A percentile compares a stretch with the other conserved stretches of the same genome.
These are phyloP conservation scores for Brachypterus glaber DNA, from an alignment of 2,888 invertebrate genomes.

Conservation along the genomic window DNA sequence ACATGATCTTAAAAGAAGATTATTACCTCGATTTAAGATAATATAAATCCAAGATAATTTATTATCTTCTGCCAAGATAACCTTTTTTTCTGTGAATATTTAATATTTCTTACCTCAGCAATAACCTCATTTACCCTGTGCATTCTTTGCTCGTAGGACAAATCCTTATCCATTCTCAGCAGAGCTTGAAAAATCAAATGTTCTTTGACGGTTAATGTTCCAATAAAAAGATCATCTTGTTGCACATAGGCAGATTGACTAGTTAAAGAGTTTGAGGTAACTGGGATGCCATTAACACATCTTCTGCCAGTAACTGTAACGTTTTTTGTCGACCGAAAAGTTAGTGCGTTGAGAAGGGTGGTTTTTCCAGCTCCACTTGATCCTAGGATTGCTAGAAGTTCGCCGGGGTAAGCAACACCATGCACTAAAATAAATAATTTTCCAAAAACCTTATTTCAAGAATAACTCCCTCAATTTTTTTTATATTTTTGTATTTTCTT, in stretches of 20 bases:
- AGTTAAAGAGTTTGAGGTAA: slow-evolving; percentile 60
- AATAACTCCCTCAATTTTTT: neutral
- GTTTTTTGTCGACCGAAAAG: slow-evolving; percentile 65
- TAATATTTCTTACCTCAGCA: slow-evolving; percentile 58
- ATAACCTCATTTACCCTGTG: slow-evolving; percentile 79
- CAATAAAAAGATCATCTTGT: slow-evolving; percentile 88
- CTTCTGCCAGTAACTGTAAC: slow-evolving; percentile 52
- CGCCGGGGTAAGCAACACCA: slow-evolving; percentile 77
- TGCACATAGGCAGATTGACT: slow-evolving; percentile 85
- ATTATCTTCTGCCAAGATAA: too few relatives aligned
- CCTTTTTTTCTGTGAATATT: too few relatives aligned
- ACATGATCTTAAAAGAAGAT: too few relatives aligned
- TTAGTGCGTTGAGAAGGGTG: slow-evolving; percentile 81
- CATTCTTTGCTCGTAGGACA: slow-evolving; percentile 65
- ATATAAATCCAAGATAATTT: too few relatives aligned
- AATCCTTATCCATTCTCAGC: slow-evolving; percentile 72
- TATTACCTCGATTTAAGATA: too few relatives aligned
- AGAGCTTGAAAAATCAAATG: slow-evolving; percentile 84
- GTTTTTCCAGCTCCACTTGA: slow-evolving; percentile 93
- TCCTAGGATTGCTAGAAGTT: slow-evolving; percentile 79
- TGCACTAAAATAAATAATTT: slow-evolving; percentile 47
- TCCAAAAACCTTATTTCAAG: neutral
- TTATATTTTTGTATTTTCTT: too few relatives aligned
- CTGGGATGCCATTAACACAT: slow-evolving; percentile 66
- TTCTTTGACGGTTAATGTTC: slow-evolving; percentile 79